Conservation (phyloP, 2,888 invertebrate genomes). For the Apamea sordens region DNA sequence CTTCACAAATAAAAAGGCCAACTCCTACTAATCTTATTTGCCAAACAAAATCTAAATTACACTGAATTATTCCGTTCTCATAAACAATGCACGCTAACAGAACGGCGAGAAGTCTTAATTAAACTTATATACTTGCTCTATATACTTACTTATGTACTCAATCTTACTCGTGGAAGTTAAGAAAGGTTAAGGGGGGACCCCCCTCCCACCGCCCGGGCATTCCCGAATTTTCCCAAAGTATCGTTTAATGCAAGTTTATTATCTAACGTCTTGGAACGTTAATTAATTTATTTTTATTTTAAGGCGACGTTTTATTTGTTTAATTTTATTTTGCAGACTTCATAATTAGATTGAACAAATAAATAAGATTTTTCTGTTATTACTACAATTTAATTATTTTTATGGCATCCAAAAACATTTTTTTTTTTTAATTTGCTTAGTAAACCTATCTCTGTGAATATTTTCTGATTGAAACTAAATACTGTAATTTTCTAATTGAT, state of each 20-base stretch:
- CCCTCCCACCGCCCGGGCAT: slow-evolving; percentile 73
- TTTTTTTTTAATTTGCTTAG: no score
- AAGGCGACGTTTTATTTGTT: slow-evolving; percentile 56
- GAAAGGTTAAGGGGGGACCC: slow-evolving; percentile 85
- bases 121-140: slow-evolving; percentile 82
- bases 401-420: neutral
- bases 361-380: neutral
- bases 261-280: slow-evolving; percentile 84
- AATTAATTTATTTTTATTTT: slow-evolving; percentile 79
- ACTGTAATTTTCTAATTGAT: no score
- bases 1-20: slow-evolving; percentile 17
- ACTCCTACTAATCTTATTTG: slow-evolving; percentile 54
- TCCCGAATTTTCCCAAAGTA: slow-evolving; percentile 88
- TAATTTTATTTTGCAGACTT: slow-evolving; percentile 14
- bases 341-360: neutral
- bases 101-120: slow-evolving; percentile 85
- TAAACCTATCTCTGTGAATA: neutral
- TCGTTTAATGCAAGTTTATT: slow-evolving; percentile 89
- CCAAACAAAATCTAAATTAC: slow-evolving; percentile 76
- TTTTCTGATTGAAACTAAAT: neutral
- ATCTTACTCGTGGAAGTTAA: slow-evolving; percentile 88
- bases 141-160: slow-evolving; percentile 88
- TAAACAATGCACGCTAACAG: slow-evolving; percentile 87
- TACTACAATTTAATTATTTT: neutral
- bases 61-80: slow-evolving; percentile 81